Evolutionary conservation across 1,140 invertebrate genomes (phyloP).

Genomic region (Drosophila pachea): DNA sequence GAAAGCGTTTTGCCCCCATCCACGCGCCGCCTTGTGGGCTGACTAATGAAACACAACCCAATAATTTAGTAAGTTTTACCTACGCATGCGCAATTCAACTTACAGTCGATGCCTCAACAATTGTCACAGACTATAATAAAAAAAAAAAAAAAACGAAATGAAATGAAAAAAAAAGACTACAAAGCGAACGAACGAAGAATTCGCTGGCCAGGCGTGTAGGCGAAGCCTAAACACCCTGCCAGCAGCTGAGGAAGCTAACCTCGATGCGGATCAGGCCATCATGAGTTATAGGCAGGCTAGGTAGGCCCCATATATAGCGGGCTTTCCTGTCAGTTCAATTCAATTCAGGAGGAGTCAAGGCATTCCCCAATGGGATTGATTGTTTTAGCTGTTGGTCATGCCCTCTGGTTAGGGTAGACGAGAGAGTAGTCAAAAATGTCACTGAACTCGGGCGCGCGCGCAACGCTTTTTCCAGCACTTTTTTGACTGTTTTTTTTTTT

Average conservation of each 20-base stretch:
- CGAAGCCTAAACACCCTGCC: slow-evolving; percentile 16
- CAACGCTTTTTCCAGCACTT: slow-evolving; percentile 37
- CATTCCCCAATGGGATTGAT: background rate
- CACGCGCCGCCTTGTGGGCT: slow-evolving; percentile 44
- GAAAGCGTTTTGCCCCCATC: slow-evolving; percentile 19
- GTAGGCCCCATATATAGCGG: no score
- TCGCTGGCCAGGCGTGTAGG: background rate
- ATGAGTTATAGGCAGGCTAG: no score
- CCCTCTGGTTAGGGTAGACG: slow-evolving; percentile 6
- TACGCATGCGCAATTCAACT: slow-evolving; percentile 67
- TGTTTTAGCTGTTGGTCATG: background rate
- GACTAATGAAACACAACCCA: slow-evolving; percentile 74
- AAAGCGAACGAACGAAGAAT: slow-evolving; percentile 6
- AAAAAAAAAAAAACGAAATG: slow-evolving; percentile 35
- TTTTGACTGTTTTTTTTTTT: slow-evolving; percentile 29
- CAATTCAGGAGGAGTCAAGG: no score
- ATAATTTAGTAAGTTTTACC: slow-evolving; percentile 75
- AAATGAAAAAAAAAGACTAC: slow-evolving; percentile 10
- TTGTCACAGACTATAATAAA: slow-evolving; percentile 54
- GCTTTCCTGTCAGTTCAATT: no score
- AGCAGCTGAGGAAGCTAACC: background rate
- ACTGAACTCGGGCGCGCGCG: slow-evolving; percentile 57
- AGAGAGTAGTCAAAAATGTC: slow-evolving; percentile 55
- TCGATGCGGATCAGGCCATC: no score
- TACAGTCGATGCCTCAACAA: slow-evolving; percentile 63